Evolutionary conservation across 1,140 invertebrate genomes (phyloP).

Genomic region (Zelostemma sp.): DNA sequence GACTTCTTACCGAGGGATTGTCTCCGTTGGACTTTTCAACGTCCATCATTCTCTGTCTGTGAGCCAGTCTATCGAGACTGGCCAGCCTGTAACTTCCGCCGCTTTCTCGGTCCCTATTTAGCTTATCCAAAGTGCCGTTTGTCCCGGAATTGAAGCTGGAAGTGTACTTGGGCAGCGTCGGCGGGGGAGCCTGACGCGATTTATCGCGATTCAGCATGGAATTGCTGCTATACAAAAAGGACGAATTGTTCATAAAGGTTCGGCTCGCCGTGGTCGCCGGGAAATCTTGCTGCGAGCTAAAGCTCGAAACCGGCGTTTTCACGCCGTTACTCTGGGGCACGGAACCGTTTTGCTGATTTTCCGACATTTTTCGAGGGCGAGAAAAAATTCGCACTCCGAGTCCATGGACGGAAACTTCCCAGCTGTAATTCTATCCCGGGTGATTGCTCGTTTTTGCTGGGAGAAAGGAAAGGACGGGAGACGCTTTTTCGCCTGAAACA

Average conservation of each 20-base stretch:
- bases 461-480: constrained; percentile 15
- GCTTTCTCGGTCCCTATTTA: constrained; percentile 70
- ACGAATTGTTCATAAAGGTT: constrained; percentile 59
- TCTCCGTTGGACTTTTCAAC: constrained; percentile 64
- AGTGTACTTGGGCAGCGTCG: constrained; percentile 77
- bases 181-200: constrained; percentile 73
- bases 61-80: constrained; percentile 78
- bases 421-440: not conserved
- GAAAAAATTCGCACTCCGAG: not conserved
- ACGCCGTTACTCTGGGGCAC: constrained; percentile 63
- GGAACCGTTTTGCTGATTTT: constrained; percentile 65
- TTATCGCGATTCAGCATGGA: constrained; percentile 62
- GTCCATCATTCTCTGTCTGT: constrained; percentile 79
- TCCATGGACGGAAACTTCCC: not conserved
- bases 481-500: constrained; percentile 10
- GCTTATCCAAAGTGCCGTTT: constrained; percentile 68
- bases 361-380: constrained; percentile 44
- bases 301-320: constrained; percentile 52
- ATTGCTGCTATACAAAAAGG: constrained; percentile 68
- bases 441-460: not conserved
- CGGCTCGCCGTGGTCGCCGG: constrained; percentile 42
- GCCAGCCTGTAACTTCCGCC: constrained; percentile 77
- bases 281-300: constrained; percentile 30
- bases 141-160: constrained; percentile 73
- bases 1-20: constrained; percentile 65